phyloP scores from a whole-genome alignment of 2,113 vertebrate genomes.

The Erythrolamprus reginae region DNA sequence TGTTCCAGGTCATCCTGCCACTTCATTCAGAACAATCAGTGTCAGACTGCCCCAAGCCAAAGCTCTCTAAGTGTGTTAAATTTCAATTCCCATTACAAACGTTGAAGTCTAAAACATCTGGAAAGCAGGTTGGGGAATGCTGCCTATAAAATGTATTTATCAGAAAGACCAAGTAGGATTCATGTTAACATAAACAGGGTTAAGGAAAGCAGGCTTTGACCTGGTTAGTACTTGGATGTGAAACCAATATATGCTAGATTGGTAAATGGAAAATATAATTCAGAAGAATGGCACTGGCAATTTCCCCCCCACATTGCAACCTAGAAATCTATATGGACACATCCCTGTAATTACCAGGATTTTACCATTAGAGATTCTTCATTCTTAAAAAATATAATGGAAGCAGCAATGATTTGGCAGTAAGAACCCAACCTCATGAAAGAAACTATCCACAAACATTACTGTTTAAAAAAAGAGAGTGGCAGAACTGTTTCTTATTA shows the following conservation, averaged over 20 bases:
- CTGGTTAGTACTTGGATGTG: background rate
- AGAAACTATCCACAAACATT: background rate
- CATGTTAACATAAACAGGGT: slow-evolving; percentile 54
- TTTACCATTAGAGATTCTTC: background rate
- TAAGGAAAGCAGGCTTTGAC: background rate
- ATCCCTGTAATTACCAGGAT: background rate
- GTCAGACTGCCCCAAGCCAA: background rate
- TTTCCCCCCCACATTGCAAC: background rate
- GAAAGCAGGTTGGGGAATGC: background rate
- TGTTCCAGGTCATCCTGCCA: slow-evolving; percentile 70
- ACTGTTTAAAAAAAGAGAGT: background rate
- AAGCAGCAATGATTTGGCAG: background rate
- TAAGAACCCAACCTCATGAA: background rate
- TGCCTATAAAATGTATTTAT: slow-evolving; percentile 66
- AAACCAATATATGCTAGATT: background rate
- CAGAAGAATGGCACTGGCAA: background rate
- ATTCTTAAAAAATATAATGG: background rate
- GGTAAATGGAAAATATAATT: background rate
- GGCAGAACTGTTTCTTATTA: background rate
- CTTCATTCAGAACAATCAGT: slow-evolving; percentile 71
- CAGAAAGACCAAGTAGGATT: slow-evolving; percentile 64
- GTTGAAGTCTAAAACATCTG: background rate
- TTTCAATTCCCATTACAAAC: background rate
- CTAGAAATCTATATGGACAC: background rate
- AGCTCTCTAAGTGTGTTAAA: background rate